Conservation (phyloP, 2,113 vertebrate genomes). For the Sterrhoptilus dennistouni region DNA sequence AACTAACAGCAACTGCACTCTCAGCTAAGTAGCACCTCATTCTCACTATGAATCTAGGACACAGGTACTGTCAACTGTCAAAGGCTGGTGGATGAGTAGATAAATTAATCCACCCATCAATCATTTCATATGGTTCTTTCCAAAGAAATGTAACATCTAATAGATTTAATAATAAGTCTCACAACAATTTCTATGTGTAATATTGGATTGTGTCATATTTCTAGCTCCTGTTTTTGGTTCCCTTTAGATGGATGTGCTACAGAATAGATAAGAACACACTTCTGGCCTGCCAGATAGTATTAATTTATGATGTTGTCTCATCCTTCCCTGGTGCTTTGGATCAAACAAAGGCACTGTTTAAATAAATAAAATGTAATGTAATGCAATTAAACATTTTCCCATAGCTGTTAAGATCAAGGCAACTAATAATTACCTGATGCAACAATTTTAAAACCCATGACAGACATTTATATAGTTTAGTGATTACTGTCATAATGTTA, state of each 20-base stretch:
- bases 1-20: neutral
- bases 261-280: conserved; percentile 39
- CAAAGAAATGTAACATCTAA: neutral
- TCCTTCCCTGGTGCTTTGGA: conserved; percentile 47
- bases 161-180: conserved; percentile 17
- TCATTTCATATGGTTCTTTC: neutral
- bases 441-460: conserved; percentile 15
- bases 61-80: neutral
- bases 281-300: conserved; percentile 42
- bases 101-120: conserved; percentile 4
- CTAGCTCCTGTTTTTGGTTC: neutral
- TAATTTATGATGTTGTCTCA: conserved; percentile 49
- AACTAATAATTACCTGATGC: conserved; percentile 54
- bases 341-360: conserved; percentile 58
- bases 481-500: conserved; percentile 46
- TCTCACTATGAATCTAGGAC: neutral
- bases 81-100: neutral
- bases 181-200: neutral
- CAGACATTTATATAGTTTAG: conserved; percentile 33
- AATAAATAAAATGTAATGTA: conserved; percentile 63
- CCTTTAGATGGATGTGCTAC: conserved; percentile 1
- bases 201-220: neutral
- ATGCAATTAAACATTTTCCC: conserved; percentile 61
- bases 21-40: neutral
- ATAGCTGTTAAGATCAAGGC: conserved; percentile 59